These are phyloP conservation scores for Delia radicum DNA, from an alignment of 1,140 invertebrate species.

Conservation along the genomic window DNA sequence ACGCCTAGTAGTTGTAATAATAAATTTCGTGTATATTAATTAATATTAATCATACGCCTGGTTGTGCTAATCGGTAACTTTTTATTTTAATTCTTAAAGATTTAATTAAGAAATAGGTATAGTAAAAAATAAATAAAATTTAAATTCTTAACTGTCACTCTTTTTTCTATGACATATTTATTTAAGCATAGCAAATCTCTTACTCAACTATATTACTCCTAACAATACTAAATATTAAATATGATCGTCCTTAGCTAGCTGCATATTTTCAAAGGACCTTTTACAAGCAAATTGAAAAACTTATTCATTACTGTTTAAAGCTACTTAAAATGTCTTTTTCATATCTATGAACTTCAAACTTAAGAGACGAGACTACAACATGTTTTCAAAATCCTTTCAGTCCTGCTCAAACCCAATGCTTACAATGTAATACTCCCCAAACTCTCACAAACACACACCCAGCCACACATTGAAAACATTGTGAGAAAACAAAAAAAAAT, in stretches of 20 bases:
- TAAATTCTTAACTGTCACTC: background rate
- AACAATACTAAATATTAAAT: background rate
- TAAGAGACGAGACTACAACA: background rate
- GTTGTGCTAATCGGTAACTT: too few relatives aligned
- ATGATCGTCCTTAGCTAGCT: background rate
- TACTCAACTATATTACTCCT: background rate
- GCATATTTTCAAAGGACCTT: background rate
- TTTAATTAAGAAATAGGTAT: too few relatives aligned
- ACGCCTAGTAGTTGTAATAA: too few relatives aligned
- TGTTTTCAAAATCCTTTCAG: too few relatives aligned
- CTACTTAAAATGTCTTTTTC: conserved; percentile 4
- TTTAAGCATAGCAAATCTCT: background rate
- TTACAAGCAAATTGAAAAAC: background rate
- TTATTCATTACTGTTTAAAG: conserved; percentile 2
- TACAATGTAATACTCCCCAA: background rate
- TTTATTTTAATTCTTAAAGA: too few relatives aligned
- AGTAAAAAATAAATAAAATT: background rate
- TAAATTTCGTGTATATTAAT: too few relatives aligned
- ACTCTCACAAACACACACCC: background rate
- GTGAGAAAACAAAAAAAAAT: too few relatives aligned
- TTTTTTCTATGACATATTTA: background rate
- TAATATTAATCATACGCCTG: too few relatives aligned
- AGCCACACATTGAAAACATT: too few relatives aligned
- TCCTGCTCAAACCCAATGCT: too few relatives aligned
- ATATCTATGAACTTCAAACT: background rate